Percentiles rank a stretch among this genome's conserved stretches.
phyloP scores from a whole-genome alignment of 2,888 invertebrate species.

The Drosophila melanosoma region DNA sequence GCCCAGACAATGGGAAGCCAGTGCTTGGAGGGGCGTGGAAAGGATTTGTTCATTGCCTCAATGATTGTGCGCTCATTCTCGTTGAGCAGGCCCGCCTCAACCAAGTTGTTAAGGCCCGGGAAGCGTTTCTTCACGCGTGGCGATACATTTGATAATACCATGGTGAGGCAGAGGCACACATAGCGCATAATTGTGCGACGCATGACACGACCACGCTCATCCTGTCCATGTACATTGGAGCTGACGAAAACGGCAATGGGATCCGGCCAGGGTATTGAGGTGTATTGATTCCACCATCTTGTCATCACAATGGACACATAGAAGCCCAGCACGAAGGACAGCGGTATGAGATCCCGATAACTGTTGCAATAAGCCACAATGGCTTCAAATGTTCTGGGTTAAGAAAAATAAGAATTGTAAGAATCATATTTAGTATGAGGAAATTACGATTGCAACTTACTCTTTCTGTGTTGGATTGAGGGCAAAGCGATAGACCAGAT shows the following conservation, averaged over 20 bases:
- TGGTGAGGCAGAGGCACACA: constrained; percentile 93
- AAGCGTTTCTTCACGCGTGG: constrained; percentile 95
- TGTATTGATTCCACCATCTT: constrained; percentile 96
- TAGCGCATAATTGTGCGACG: constrained; percentile 93
- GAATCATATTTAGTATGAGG: rapidly evolving
- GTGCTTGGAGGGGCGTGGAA: constrained; percentile 94
- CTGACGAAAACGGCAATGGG: constrained; percentile 94
- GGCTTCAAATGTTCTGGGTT: constrained; percentile 90
- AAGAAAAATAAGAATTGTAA: constrained; percentile 36
- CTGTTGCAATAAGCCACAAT: constrained; percentile 93
- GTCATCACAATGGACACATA: constrained; percentile 97
- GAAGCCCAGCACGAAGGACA: constrained; percentile 97
- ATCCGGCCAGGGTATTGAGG: constrained; percentile 93
- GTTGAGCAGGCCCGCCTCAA: constrained; percentile 92
- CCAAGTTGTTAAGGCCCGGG: constrained; percentile 92
- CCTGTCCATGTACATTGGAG: constrained; percentile 93
- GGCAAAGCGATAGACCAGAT: constrained; percentile 90
- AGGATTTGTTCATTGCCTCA: constrained; percentile 91
- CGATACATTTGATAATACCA: constrained; percentile 94
- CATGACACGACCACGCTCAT: constrained; percentile 93
- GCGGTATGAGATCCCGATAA: constrained; percentile 94
- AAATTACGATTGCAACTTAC: constrained; percentile 85
- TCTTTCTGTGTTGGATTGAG: constrained; percentile 89
- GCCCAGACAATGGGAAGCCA: constrained; percentile 97
- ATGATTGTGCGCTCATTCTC: constrained; percentile 93